phyloP scores from a whole-genome alignment of 1,140 invertebrate genomes.

The Cydia strobilella region DNA sequence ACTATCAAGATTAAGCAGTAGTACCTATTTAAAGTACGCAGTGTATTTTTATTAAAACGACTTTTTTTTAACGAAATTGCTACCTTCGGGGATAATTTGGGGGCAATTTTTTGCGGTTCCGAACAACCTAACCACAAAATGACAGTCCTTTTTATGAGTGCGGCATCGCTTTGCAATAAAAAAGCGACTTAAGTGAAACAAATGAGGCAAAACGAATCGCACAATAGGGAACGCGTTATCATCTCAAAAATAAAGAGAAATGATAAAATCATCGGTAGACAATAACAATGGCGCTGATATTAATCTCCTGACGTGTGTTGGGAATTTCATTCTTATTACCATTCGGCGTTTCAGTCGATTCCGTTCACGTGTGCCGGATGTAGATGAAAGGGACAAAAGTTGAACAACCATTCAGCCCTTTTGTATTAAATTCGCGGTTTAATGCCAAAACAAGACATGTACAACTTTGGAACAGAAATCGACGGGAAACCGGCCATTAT shows the following conservation, averaged over 20 bases:
- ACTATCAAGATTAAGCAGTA: conserved; percentile 8
- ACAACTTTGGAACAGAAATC: conserved; percentile 26
- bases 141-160: background rate
- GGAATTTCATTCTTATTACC: conserved; percentile 55
- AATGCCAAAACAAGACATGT: conserved; percentile 57
- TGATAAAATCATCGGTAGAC: conserved; percentile 43
- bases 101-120: conserved; percentile 2
- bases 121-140: conserved; percentile 1
- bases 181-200: conserved; percentile 21
- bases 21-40: background rate
- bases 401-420: conserved; percentile 54
- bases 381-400: conserved; percentile 56
- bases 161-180: background rate
- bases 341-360: conserved; percentile 40
- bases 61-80: background rate
- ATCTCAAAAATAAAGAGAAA: conserved; percentile 30
- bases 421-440: conserved; percentile 57
- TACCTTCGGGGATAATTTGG: background rate
- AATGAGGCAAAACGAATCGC: conserved; percentile 29
- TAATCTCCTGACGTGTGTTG: conserved; percentile 43
- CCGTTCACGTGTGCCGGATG: conserved; percentile 73
- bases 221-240: conserved; percentile 27
- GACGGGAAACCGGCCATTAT: background rate
- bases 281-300: conserved; percentile 45
- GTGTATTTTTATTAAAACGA: background rate